Conservation (phyloP, 1,140 invertebrate species). For the Atta texana region DNA sequence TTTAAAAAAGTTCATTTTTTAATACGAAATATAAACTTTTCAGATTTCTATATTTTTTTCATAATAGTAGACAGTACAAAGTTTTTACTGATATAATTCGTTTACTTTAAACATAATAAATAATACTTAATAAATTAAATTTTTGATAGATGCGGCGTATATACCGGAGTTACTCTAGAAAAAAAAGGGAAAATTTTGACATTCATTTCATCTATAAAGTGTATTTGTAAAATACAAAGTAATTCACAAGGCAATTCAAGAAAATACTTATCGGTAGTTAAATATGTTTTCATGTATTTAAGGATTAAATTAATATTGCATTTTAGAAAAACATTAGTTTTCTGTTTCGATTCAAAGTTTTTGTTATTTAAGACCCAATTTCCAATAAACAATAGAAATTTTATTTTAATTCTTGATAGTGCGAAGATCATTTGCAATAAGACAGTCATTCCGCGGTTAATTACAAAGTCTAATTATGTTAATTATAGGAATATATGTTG, state of each 20-base stretch:
- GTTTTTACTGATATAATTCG: too few species aligned
- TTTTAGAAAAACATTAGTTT: not conserved
- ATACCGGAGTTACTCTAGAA: not conserved
- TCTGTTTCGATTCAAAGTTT: not conserved
- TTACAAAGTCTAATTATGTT: conserved; percentile 43
- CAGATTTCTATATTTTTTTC: too few species aligned
- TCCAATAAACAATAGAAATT: not conserved
- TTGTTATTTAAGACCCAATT: not conserved
- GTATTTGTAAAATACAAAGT: not conserved
- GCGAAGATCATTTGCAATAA: not conserved
- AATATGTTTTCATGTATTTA: not conserved
- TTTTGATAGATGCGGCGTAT: too few species aligned
- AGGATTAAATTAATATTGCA: not conserved
- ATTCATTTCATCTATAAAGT: not conserved
- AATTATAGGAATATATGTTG: not conserved
- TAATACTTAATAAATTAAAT: too few species aligned
- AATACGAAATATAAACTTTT: too few species aligned
- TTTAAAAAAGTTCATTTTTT: too few species aligned
- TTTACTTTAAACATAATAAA: too few species aligned
- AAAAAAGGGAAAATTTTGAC: not conserved
- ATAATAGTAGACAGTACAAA: too few species aligned
- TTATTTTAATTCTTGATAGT: not conserved
- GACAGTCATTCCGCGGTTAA: not conserved
- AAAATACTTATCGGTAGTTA: not conserved
- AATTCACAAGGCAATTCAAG: not conserved